These are phyloP conservation scores for Thalassophryne amazonica DNA, from an alignment of 2,797 vertebrate genomes.

Conservation along the genomic window DNA sequence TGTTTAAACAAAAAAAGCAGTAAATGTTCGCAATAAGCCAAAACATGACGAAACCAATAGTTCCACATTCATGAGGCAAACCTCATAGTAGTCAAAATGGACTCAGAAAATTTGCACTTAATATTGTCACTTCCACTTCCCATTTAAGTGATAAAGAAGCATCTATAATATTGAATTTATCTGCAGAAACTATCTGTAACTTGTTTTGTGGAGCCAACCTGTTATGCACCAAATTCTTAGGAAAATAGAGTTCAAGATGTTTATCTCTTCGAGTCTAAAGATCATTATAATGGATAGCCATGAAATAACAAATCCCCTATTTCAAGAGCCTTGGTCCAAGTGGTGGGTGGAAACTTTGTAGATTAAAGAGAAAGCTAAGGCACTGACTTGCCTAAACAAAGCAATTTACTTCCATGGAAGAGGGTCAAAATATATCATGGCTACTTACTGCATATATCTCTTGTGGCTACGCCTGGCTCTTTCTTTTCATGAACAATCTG, in stretches of 20 bases:
- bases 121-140: neutral
- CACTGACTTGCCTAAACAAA: conserved; percentile 32
- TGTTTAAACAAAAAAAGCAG: no score
- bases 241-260: conserved; percentile 9
- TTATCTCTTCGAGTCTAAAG: conserved; percentile 4
- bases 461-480: conserved; percentile 20
- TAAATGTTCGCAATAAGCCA: no score
- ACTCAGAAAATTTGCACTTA: neutral
- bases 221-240: conserved; percentile 2
- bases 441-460: conserved; percentile 23
- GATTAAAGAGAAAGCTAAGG: conserved; percentile 20
- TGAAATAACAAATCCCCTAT: conserved; percentile 14
- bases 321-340: conserved; percentile 4
- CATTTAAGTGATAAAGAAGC: neutral
- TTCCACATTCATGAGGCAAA: conserved; percentile 8
- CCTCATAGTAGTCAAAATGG: neutral
- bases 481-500: conserved; percentile 43
- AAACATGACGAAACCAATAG: no score
- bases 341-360: conserved; percentile 3
- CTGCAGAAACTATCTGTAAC: neutral
- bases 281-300: neutral
- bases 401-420: conserved; percentile 51
- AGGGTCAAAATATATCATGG: conserved; percentile 45
- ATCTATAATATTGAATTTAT: neutral
- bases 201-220: neutral